Conservation (phyloP, 2,797 vertebrate genomes). For the Novumbra hubbsi region DNA sequence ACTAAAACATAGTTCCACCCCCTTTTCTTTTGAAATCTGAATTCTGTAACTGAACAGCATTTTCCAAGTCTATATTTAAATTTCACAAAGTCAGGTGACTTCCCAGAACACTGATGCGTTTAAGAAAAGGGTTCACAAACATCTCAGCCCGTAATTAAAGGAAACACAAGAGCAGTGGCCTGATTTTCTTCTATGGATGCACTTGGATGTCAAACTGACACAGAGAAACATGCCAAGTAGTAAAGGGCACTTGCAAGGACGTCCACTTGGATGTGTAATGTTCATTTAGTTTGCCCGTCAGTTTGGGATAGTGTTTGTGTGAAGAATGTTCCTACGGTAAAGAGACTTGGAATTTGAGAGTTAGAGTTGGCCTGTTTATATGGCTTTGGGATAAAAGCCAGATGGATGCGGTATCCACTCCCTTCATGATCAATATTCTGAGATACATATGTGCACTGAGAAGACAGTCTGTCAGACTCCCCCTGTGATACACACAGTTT, state of each 20-base stretch:
- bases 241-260: not conserved
- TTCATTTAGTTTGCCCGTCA: not conserved
- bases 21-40: not conserved
- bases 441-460: not conserved
- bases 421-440: not conserved
- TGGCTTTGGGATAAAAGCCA: not conserved
- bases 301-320: not conserved
- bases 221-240: constrained; percentile 4
- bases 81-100: constrained; percentile 23
- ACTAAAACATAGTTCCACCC: not conserved
- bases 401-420: too few species aligned
- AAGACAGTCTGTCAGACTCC: constrained; percentile 3
- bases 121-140: constrained; percentile 24
- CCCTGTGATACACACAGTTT: constrained; percentile 4
- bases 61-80: constrained; percentile 28
- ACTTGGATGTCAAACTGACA: constrained; percentile 9
- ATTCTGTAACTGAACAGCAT: constrained; percentile 8
- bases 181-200: constrained; percentile 26
- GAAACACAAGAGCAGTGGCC: constrained; percentile 19
- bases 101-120: constrained; percentile 15
- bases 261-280: not conserved
- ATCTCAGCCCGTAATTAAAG: constrained; percentile 43
- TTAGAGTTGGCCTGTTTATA: not conserved
- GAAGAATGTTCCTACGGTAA: not conserved
- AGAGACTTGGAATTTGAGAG: not conserved